Evolutionary conservation across 2,888 invertebrate species (phyloP), one percentile per base, ranked within the genome.

Genomic region (Synanthedon vespiformis): DNA sequence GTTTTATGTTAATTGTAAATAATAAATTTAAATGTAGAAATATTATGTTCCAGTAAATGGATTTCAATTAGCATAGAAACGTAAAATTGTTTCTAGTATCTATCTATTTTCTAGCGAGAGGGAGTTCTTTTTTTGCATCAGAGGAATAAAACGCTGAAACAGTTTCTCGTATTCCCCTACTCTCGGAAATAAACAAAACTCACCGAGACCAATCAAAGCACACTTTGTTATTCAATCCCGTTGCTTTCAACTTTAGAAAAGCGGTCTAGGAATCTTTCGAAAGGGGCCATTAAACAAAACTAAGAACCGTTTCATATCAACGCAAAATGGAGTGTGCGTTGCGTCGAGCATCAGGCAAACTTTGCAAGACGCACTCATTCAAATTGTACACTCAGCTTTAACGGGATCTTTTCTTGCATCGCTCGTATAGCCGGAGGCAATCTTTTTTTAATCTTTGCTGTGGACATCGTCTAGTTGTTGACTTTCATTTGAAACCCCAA

Each of bases 331-430:
- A 74, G 83, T 80, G 76, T 80, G 79, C 80, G 77, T 74, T 68
- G 64, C 64, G 67, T 67, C 68, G 64, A 68, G 67, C 64, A 64
- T 62, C 67, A 57, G 57, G 74, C 71, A 81, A 84, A 83, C 80
- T 81, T 65, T 56, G 63, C 70, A 70, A 75, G 78, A 84, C 83
- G 81, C 82, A 84, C 80, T 80, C 82, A 76, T 81, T 72, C 73
- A 80, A 72, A 75, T 74, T 75, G 79, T 74, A 75, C 71, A 74
- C 77, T 75, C 60, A 67, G 71, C 68, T 77, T 72, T 63, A 66
- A 67, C 61, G 51, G 54, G 61, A 56, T 64, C 58, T 62, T 65
- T 69, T 72, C 72, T 74, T 67, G 66, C 69, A 62, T 61, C 63
- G 67, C 62, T 64, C 64, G 65, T 63, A 70, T 77, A 80, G 78